phyloP scores from a whole-genome alignment of 2,888 invertebrate genomes.

The Mongoloraphidia duomilia region DNA sequence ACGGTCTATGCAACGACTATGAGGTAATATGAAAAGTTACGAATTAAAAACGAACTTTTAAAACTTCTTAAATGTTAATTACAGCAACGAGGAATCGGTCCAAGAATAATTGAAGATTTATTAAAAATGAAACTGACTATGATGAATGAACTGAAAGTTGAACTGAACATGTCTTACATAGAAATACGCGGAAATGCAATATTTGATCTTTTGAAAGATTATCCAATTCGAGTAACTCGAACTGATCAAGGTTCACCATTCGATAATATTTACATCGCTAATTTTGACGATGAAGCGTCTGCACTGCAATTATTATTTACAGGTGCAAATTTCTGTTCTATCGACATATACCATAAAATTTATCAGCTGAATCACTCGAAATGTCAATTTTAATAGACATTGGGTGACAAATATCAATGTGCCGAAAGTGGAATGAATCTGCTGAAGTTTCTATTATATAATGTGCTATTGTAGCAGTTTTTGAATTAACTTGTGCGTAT shows the following conservation, averaged over 20 bases:
- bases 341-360: no score
- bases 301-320: constrained; percentile 24
- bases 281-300: constrained; percentile 20
- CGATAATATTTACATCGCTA: constrained; percentile 19
- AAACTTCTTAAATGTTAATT: constrained; percentile 10
- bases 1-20: constrained; percentile 21
- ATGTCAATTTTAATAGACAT: no score
- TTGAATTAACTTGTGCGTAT: neutral
- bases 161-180: constrained; percentile 26
- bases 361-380: no score
- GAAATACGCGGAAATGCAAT: constrained; percentile 21
- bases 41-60: neutral
- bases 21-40: constrained; percentile 13
- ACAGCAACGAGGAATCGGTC: constrained; percentile 31
- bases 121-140: constrained; percentile 20
- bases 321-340: constrained; percentile 15
- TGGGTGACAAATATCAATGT: no score
- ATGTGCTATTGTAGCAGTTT: neutral
- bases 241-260: no score
- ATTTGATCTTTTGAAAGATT: no score
- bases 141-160: constrained; percentile 22
- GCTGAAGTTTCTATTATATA: no score
- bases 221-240: no score
- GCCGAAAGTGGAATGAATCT: no score
- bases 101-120: constrained; percentile 25